Percentiles rank a stretch among this genome's conserved stretches.
Conservation (phyloP, 2,113 vertebrate species). For the Barbus barbus region DNA sequence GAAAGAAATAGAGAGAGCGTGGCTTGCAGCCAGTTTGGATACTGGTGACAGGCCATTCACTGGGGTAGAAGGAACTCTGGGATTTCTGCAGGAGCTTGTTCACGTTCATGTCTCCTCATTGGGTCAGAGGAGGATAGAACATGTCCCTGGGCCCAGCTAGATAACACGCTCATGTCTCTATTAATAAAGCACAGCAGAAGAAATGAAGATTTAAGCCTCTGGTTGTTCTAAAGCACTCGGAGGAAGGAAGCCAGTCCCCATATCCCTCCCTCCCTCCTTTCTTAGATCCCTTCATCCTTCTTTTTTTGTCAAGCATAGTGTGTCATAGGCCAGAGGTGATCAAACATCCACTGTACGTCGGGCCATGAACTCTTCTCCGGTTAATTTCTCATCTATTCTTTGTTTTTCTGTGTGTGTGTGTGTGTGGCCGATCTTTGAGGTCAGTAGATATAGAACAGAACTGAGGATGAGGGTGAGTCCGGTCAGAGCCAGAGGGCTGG, state of each 20-base stretch:
- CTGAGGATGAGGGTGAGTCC: conserved; percentile 24
- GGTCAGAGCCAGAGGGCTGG: conserved; percentile 46
- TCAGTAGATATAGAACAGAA: conserved; percentile 42
- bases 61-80: conserved; percentile 55
- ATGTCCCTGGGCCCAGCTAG: conserved; percentile 37
- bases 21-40: background rate
- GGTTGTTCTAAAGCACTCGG: conserved; percentile 22
- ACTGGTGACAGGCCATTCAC: conserved; percentile 11
- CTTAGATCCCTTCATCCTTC: background rate
- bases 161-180: conserved; percentile 41
- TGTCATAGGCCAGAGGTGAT: conserved; percentile 42
- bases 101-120: background rate
- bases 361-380: conserved; percentile 39
- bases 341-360: background rate
- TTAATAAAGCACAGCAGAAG: conserved; percentile 40
- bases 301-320: conserved; percentile 1
- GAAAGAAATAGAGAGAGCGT: background rate
- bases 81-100: conserved; percentile 19
- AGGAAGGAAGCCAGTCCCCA: conserved; percentile 13
- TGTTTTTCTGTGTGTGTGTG: conserved; percentile 21
- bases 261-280: background rate
- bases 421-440: background rate
- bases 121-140: background rate
- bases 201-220: conserved; percentile 30
- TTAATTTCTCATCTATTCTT: conserved; percentile 39